Conservation (phyloP, 2,113 vertebrate species). For the Ranitomeya imitator region DNA sequence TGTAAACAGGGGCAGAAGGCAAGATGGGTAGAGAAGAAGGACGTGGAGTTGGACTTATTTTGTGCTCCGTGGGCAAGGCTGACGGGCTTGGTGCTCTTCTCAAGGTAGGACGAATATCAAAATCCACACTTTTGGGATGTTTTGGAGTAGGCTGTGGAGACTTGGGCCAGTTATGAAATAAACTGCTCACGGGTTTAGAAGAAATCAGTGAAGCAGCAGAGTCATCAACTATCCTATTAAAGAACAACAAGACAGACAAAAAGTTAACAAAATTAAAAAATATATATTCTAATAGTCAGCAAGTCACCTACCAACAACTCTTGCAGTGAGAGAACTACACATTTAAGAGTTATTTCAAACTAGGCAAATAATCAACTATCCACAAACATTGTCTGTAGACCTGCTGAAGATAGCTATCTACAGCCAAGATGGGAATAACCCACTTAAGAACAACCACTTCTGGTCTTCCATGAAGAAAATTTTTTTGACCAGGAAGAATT, state of each 20-base stretch:
- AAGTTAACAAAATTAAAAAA: background rate
- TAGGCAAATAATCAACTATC: too few relatives aligned
- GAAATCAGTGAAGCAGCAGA: conserved; percentile 80
- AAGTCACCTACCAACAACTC: background rate
- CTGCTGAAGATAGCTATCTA: too few relatives aligned
- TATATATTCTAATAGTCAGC: background rate
- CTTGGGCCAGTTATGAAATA: conserved; percentile 75
- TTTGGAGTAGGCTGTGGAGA: conserved; percentile 74
- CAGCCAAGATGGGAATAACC: too few relatives aligned
- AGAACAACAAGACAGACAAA: conserved; percentile 10
- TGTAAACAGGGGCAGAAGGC: conserved; percentile 77
- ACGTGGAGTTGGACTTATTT: conserved; percentile 79
- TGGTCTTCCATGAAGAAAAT: background rate
- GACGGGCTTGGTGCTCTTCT: conserved; percentile 86
- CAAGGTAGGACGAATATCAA: conserved; percentile 70
- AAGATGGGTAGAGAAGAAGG: conserved; percentile 89
- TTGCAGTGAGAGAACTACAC: background rate
- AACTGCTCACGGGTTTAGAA: conserved; percentile 70
- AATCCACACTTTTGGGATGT: conserved; percentile 71
- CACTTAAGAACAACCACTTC: background rate
- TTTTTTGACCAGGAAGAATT: background rate
- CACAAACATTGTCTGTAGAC: too few relatives aligned
- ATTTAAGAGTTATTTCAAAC: too few relatives aligned
- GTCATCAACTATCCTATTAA: conserved; percentile 82
- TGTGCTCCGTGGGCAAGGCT: conserved; percentile 82